Evolutionary conservation across 2,113 vertebrate species (phyloP).

Genomic region (Microtus ochrogaster): DNA sequence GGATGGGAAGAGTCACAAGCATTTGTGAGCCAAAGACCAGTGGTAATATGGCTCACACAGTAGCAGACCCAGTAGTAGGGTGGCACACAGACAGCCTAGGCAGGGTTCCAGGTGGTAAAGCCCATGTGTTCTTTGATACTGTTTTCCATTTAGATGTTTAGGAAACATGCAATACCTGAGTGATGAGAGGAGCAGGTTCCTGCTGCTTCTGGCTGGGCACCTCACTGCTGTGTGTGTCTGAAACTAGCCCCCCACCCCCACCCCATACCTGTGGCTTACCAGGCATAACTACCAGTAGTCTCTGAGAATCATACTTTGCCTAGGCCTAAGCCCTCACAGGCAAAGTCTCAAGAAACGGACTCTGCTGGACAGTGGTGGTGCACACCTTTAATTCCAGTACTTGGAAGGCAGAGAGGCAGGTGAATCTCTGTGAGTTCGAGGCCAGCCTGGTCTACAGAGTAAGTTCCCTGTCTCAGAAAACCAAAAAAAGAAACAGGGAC

Average conservation of each 20-base stretch:
- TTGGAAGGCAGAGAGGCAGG: not conserved
- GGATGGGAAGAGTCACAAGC: no score
- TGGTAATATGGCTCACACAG: not conserved
- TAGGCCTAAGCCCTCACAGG: not conserved
- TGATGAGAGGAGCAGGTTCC: not conserved
- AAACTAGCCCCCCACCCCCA: not conserved
- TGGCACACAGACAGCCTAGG: not conserved
- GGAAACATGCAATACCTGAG: not conserved
- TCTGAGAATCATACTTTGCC: not conserved
- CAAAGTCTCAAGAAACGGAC: not conserved
- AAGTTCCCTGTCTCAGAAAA: not conserved
- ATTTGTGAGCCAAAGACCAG: not conserved
- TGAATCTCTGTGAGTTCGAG: not conserved
- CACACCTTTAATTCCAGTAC: not conserved
- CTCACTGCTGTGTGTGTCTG: not conserved
- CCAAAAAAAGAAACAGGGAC: not conserved
- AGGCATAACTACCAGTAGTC: not conserved
- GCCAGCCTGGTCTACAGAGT: not conserved
- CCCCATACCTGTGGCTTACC: not conserved
- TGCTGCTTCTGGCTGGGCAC: not conserved
- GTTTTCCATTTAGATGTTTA: not conserved
- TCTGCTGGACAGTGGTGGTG: not conserved
- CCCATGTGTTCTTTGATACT: not conserved
- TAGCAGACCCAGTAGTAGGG: not conserved
- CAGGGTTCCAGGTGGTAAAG: not conserved